Evolutionary conservation across 2,888 invertebrate genomes (phyloP).

Genomic region (Phengaris arion): DNA sequence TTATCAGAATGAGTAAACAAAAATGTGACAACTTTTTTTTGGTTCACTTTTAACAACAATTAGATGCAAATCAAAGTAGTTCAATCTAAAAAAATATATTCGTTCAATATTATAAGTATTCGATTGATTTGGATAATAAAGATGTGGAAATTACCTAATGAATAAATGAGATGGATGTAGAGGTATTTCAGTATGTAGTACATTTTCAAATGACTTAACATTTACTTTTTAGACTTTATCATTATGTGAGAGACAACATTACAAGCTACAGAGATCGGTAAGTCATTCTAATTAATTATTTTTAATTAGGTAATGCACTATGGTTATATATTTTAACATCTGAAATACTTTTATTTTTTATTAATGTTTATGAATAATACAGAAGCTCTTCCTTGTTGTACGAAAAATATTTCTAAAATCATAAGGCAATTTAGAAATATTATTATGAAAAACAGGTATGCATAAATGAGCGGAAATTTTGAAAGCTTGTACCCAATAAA

Average conservation of each 20-base stretch:
- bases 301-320: slow-evolving; percentile 11
- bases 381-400: not conserved
- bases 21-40: not conserved
- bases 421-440: not conserved
- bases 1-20: not conserved
- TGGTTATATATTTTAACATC: slow-evolving; percentile 26
- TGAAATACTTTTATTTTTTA: not conserved
- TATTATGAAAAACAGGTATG: not conserved
- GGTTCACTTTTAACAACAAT: not conserved
- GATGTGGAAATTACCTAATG: not conserved
- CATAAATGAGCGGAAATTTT: not conserved
- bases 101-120: too few species aligned
- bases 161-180: not conserved
- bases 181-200: not conserved
- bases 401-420: not conserved
- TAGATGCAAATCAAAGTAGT: not conserved
- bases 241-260: slow-evolving; percentile 25
- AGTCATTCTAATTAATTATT: not conserved
- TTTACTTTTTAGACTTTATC: not conserved
- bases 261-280: not conserved
- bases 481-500: not conserved
- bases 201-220: not conserved
- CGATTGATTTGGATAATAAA: too few species aligned
- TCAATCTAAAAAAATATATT: not conserved
- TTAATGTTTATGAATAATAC: not conserved